Conservation (phyloP, 2,113 vertebrate species). For the Dolichallabes microphthalmus region DNA sequence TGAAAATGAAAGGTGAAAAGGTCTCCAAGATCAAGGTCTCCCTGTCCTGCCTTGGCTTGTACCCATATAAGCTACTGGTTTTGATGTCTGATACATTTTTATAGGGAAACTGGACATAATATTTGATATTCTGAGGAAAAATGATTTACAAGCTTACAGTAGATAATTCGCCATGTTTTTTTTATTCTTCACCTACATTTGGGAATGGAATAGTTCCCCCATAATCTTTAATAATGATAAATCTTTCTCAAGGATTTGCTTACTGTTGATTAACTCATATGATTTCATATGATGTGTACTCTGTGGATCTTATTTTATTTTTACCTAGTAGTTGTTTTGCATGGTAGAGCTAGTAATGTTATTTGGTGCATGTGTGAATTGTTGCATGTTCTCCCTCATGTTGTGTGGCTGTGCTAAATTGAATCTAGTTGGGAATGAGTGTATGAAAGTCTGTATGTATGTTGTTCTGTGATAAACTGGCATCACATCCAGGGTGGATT, state of each 20-base stretch:
- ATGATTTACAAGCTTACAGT: not conserved
- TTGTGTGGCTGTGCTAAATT: not conserved
- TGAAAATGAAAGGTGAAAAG: slow-evolving; percentile 34
- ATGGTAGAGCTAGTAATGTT: not conserved
- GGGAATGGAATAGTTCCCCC: not conserved
- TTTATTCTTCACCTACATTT: not conserved
- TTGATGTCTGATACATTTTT: not conserved
- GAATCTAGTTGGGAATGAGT: not conserved
- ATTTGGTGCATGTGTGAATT: not conserved
- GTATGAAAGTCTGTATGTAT: not conserved
- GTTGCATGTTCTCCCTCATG: not conserved
- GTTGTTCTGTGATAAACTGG: not conserved
- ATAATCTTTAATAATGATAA: not conserved
- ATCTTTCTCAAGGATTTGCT: not conserved
- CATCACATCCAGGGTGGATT: not conserved
- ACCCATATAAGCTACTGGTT: not conserved
- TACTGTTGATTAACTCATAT: not conserved
- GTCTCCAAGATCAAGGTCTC: slow-evolving; percentile 16
- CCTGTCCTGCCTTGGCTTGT: not conserved
- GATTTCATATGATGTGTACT: not conserved
- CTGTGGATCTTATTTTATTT: not conserved
- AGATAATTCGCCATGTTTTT: not conserved
- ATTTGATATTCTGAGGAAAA: not conserved
- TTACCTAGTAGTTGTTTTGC: not conserved
- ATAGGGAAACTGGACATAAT: not conserved